Conservation (phyloP, 1,140 invertebrate genomes). For the Pogonomyrmex californicus region DNA sequence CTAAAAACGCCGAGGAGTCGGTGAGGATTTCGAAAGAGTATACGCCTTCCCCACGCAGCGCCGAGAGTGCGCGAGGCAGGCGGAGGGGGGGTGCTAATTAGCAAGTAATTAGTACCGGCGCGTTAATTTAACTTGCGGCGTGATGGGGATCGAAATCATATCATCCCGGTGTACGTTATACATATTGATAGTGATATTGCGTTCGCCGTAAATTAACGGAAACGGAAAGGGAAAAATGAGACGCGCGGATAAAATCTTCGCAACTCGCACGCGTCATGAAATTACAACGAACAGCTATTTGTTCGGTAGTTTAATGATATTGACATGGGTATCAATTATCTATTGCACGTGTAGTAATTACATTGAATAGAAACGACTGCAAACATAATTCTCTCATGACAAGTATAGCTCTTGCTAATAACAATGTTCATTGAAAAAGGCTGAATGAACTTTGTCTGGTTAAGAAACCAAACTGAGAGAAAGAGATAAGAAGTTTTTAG, state of each 20-base stretch:
- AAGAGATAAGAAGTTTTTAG: not conserved
- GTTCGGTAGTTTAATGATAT: conserved; percentile 32
- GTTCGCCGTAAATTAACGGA: not conserved
- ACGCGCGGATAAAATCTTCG: not conserved
- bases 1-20: not conserved
- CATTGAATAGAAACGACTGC: not conserved
- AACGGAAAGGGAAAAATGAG: not conserved
- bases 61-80: not conserved
- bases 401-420: not conserved
- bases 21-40: conserved; percentile 43
- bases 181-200: conserved; percentile 18
- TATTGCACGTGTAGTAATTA: conserved; percentile 3
- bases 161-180: conserved; percentile 36
- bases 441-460: too few species aligned
- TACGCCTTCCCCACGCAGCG: not conserved
- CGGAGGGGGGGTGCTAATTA: conserved; percentile 68
- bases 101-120: conserved; percentile 69
- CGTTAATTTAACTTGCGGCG: conserved; percentile 67
- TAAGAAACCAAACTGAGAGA: too few species aligned
- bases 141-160: conserved; percentile 49
- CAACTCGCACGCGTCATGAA: conserved; percentile 14
- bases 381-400: conserved; percentile 16
- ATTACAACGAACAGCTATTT: not conserved
- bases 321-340: conserved; percentile 34
- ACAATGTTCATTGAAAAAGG: not conserved